A percentile compares a stretch with the other conserved stretches of the same genome.
Conservation (phyloP, 2,113 vertebrate species). For the Muntiacus reevesi region DNA sequence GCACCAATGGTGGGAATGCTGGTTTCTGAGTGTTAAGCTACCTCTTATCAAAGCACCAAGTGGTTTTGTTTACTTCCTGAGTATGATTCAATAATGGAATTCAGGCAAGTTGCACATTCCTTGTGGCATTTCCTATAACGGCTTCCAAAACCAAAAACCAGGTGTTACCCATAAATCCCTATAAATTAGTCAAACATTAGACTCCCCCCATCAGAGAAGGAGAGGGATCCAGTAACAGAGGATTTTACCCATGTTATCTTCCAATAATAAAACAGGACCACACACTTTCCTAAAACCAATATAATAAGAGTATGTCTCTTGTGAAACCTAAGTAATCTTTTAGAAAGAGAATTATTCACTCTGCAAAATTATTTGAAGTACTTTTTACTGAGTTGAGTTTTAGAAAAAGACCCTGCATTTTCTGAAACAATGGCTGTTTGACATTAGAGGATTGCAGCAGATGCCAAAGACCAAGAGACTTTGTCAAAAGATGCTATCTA, state of each 20-base stretch:
- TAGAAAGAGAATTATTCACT: conserved; percentile 1
- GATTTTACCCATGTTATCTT: background rate
- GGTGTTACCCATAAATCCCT: conserved; percentile 59
- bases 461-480: background rate
- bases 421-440: background rate
- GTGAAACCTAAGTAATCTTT: conserved; percentile 12
- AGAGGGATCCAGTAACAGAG: background rate
- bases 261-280: conserved; percentile 28
- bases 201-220: background rate
- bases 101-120: conserved; percentile 48
- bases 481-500: background rate
- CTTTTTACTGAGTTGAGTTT: background rate
- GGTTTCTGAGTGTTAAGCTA: background rate
- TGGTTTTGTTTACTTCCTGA: conserved; percentile 52
- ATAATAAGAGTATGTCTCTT: background rate
- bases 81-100: conserved; percentile 32
- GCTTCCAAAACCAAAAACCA: conserved; percentile 35
- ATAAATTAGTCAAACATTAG: conserved; percentile 35
- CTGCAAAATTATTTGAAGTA: background rate
- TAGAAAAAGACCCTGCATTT: background rate
- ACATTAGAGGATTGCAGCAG: background rate
- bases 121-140: conserved; percentile 18
- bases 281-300: background rate
- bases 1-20: background rate
- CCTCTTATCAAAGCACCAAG: background rate